Percentiles rank a stretch among this genome's conserved stretches.
Evolutionary conservation across 2,888 invertebrate genomes (phyloP).

Genomic region (Pristionchus entomophagus): DNA sequence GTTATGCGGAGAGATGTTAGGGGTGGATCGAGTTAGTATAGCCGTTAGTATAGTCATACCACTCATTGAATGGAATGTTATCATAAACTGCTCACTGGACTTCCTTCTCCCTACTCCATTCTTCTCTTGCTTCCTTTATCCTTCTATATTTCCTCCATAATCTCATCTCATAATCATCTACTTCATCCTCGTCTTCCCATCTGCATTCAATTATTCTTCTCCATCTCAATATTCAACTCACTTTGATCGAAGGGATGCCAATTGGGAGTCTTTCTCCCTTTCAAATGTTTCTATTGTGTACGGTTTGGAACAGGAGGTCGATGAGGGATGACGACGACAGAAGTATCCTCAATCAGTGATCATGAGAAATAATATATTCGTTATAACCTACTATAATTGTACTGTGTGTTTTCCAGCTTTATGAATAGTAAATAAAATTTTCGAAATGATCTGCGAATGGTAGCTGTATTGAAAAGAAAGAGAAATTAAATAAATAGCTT

Average conservation of each 20-base stretch:
- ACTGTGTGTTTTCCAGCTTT: too few relatives aligned
- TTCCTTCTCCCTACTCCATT: neutral
- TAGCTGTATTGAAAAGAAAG: neutral
- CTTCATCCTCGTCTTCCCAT: slow-evolving; percentile 26
- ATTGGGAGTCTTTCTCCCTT: slow-evolving; percentile 24
- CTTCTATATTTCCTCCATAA: neutral
- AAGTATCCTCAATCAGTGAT: slow-evolving; percentile 22
- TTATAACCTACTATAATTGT: too few relatives aligned
- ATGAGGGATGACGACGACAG: slow-evolving; percentile 40
- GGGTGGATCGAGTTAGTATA: neutral
- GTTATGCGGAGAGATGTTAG: neutral
- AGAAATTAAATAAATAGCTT: neutral
- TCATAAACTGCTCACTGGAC: neutral
- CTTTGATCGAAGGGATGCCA: neutral
- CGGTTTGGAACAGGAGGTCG: slow-evolving; percentile 14
- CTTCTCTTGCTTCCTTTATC: slow-evolving; percentile 12
- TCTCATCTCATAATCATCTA: slow-evolving; percentile 32
- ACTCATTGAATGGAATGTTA: neutral
- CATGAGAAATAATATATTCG: neutral
- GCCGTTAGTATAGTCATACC: neutral
- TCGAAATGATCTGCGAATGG: neutral
- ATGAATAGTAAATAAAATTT: too few relatives aligned
- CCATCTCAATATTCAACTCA: neutral
- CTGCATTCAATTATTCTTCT: neutral
- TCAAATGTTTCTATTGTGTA: slow-evolving; percentile 41